Evolutionary conservation across 2,888 invertebrate genomes (phyloP).

Genomic region (Gandaritis pyraliata): DNA sequence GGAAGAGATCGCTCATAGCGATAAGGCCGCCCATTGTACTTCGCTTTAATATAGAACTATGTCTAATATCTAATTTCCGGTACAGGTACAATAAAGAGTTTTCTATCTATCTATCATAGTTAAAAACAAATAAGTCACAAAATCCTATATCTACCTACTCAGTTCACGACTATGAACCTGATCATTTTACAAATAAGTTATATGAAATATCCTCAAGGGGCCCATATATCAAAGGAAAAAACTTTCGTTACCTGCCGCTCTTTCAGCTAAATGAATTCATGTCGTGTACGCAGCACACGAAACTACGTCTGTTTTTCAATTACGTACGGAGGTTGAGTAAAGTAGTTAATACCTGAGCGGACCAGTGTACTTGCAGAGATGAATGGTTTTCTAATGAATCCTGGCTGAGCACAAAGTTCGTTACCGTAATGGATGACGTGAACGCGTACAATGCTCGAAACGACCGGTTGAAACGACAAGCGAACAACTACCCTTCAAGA

Average conservation of each 20-base stretch:
- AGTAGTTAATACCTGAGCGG: conserved; percentile 41
- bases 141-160: not conserved
- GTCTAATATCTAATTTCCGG: too few species aligned
- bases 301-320: conserved; percentile 36
- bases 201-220: not conserved
- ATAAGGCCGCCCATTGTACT: too few species aligned
- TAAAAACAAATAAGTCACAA: too few species aligned
- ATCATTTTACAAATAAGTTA: not conserved
- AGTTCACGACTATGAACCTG: not conserved
- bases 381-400: conserved; percentile 78
- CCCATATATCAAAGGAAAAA: conserved; percentile 13
- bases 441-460: conserved; percentile 37
- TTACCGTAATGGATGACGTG: conserved; percentile 65
- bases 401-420: conserved; percentile 63
- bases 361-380: conserved; percentile 49
- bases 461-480: conserved; percentile 35
- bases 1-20: too few species aligned
- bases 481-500: conserved; percentile 19
- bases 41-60: too few species aligned
- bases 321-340: conserved; percentile 33
- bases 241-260: conserved; percentile 2
- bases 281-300: conserved; percentile 28
- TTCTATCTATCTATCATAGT: too few species aligned
- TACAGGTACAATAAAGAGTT: too few species aligned
- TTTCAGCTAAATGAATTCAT: conserved; percentile 21